Evolutionary conservation across 2,797 vertebrate species (phyloP).

Genomic region (Premnoplex brunnescens): DNA sequence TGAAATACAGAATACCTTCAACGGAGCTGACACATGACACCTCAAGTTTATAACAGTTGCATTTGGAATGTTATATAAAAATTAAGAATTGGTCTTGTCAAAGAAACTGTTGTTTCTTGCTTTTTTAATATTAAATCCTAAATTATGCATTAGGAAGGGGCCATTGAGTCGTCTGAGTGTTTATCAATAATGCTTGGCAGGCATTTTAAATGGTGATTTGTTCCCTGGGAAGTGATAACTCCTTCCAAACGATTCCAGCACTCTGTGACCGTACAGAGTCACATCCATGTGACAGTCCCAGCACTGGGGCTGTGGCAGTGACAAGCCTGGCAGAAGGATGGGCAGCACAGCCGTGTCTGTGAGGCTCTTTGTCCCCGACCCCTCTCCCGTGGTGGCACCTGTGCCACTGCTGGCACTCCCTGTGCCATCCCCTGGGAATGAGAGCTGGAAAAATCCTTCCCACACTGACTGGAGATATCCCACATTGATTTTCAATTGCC

Average conservation of each 20-base stretch:
- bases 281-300: neutral
- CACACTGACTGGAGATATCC: accelerated
- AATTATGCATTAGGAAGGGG: neutral
- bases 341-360: no score
- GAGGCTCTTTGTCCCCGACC: no score
- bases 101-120: neutral
- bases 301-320: no score
- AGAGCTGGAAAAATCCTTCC: neutral
- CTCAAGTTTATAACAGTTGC: accelerated
- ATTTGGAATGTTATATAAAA: neutral
- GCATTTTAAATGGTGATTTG: accelerated
- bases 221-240: neutral
- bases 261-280: neutral
- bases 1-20: neutral
- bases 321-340: no score
- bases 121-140: neutral
- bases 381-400: no score
- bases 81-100: neutral
- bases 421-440: no score
- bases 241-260: neutral
- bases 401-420: no score
- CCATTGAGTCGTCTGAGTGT: accelerated
- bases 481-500: no score
- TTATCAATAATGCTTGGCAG: no score
- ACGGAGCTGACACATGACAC: accelerated